phyloP scores from a whole-genome alignment of 2,888 invertebrate genomes.

The Drosophila buzzatii region DNA sequence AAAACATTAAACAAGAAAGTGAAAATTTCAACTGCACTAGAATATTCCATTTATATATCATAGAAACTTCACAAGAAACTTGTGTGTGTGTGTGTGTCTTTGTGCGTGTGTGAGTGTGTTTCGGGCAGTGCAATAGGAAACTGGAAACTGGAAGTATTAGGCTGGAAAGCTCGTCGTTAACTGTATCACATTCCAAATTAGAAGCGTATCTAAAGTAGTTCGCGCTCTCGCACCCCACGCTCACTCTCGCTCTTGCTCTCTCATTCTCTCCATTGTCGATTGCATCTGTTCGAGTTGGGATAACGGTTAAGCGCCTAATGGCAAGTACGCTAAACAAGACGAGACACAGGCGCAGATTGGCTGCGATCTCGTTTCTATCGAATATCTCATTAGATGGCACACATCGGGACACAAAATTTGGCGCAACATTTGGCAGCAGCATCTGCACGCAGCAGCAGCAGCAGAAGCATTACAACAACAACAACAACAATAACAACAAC shows the following conservation, averaged over 20 bases:
- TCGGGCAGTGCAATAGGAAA: slow-evolving; percentile 45
- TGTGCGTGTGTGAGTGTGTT: slow-evolving; percentile 7
- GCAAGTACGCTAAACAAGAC: slow-evolving; percentile 86
- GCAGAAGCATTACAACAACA: slow-evolving; percentile 44
- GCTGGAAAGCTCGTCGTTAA: slow-evolving; percentile 9
- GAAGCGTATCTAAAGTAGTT: background rate
- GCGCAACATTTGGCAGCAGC: slow-evolving; percentile 84
- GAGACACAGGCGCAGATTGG: slow-evolving; percentile 93
- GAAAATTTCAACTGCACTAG: background rate
- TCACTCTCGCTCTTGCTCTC: background rate
- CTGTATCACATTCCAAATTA: slow-evolving; percentile 14
- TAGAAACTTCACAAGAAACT: slow-evolving; percentile 9
- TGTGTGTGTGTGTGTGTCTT: slow-evolving; percentile 11
- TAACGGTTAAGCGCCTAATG: slow-evolving; percentile 84
- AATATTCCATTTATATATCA: slow-evolving; percentile 3
- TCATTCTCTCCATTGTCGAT: slow-evolving; percentile 16
- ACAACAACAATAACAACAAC: slow-evolving; percentile 16
- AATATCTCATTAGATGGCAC: slow-evolving; percentile 98
- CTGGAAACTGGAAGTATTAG: slow-evolving; percentile 18
- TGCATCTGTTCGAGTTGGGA: slow-evolving; percentile 50
- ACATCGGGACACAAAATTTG: slow-evolving; percentile 90
- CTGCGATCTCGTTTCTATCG: slow-evolving; percentile 96
- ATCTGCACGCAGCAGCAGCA: slow-evolving; percentile 77
- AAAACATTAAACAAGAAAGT: background rate
- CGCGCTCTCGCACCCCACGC: slow-evolving; percentile 1